Conservation (phyloP, 2,888 invertebrate genomes). For the Agonopterix heracliana region DNA sequence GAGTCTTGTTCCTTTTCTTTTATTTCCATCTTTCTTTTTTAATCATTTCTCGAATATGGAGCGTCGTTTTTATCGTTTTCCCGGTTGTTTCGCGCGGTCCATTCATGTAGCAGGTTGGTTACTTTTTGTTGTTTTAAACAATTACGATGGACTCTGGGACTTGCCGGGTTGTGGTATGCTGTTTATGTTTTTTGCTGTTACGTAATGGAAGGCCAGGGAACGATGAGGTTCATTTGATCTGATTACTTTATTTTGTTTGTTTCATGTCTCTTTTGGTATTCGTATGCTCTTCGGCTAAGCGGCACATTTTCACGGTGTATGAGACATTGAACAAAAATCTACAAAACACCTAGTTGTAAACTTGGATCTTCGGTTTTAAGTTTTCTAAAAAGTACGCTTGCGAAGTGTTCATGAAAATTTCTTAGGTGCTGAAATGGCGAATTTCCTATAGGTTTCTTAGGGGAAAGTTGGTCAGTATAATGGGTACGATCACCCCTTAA, state of each 20-base stretch:
- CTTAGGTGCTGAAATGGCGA: no score
- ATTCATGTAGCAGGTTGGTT: constrained; percentile 39
- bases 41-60: constrained; percentile 76
- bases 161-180: constrained; percentile 24
- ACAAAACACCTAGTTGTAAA: no score
- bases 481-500: no score
- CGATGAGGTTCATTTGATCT: constrained; percentile 17
- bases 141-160: constrained; percentile 42
- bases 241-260: constrained; percentile 21
- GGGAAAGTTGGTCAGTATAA: no score
- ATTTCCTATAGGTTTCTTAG: no score
- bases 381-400: no score
- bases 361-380: no score
- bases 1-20: constrained; percentile 51
- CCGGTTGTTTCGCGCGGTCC: constrained; percentile 49
- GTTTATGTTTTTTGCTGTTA: constrained; percentile 39
- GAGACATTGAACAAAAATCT: no score
- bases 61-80: constrained; percentile 71
- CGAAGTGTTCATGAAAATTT: no score
- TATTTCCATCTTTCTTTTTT: constrained; percentile 61
- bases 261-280: no score
- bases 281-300: no score
- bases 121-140: constrained; percentile 30
- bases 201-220: constrained; percentile 16
- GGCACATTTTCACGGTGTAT: no score